Evolutionary conservation across 2,888 invertebrate species (phyloP).

Genomic region (Tinea semifulvella): DNA sequence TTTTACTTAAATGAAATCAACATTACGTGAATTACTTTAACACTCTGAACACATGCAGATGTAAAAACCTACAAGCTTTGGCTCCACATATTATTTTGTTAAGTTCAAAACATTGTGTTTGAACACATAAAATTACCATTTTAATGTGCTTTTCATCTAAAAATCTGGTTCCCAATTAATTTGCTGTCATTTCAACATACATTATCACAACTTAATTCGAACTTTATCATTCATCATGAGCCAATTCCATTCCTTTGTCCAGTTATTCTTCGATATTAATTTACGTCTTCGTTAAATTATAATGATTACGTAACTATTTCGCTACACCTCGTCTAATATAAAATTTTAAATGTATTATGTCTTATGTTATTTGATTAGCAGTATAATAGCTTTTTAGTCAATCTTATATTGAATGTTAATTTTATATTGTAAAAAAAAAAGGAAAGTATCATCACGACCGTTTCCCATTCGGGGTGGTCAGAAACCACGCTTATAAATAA

Average conservation of each 20-base stretch:
- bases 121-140: conserved; percentile 9
- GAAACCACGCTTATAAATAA: too few species aligned
- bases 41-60: not conserved
- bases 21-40: conserved; percentile 5
- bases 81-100: not conserved
- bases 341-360: too few species aligned
- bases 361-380: too few species aligned
- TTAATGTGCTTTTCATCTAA: conserved; percentile 21
- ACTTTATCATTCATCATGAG: conserved; percentile 16
- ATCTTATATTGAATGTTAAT: too few species aligned
- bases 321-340: too few species aligned
- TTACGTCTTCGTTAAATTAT: too few species aligned
- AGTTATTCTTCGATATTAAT: too few species aligned
- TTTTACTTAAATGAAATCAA: conserved; percentile 12
- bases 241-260: not conserved
- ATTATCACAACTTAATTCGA: conserved; percentile 30
- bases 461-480: too few species aligned
- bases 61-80: not conserved
- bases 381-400: too few species aligned
- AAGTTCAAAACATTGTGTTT: conserved; percentile 9
- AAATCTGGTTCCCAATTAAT: conserved; percentile 34
- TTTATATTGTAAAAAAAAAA: too few species aligned
- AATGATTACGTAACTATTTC: too few species aligned
- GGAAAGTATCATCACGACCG: too few species aligned
- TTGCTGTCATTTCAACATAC: conserved; percentile 27